Evolutionary conservation across 2,113 vertebrate genomes (phyloP).

Genomic region (Tapirus terrestris): DNA sequence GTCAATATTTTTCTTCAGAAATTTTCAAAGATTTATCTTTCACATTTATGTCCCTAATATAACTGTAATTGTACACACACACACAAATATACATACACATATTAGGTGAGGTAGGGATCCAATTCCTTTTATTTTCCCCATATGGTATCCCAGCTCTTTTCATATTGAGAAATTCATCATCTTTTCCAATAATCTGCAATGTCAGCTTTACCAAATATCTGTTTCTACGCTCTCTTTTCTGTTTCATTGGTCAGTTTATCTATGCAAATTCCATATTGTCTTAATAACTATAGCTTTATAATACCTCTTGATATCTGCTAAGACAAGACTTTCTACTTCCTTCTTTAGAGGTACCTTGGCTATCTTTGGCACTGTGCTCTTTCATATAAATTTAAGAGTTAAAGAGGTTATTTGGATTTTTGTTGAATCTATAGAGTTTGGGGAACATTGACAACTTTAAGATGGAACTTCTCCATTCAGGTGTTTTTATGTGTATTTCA

Average conservation of each 20-base stretch:
- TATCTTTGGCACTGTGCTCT: not conserved
- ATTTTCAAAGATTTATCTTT: not conserved
- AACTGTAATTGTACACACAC: not conserved
- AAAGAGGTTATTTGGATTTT: not conserved
- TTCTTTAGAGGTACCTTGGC: not conserved
- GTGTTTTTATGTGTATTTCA: not conserved
- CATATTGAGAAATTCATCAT: not conserved
- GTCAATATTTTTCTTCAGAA: not conserved
- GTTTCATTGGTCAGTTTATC: not conserved
- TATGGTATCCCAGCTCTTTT: not conserved
- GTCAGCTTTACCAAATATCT: not conserved
- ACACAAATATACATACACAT: too few relatives aligned
- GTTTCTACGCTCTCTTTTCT: not conserved
- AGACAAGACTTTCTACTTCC: not conserved
- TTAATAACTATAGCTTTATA: not conserved
- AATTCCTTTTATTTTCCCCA: not conserved
- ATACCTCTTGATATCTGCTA: not conserved
- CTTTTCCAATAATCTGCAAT: not conserved
- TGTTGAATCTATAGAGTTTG: not conserved
- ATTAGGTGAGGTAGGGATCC: not conserved
- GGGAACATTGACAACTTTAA: not conserved
- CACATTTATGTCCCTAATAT: not conserved
- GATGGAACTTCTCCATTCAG: not conserved
- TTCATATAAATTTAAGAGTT: not conserved
- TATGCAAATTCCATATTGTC: not conserved